Conservation (phyloP, 2,888 invertebrate species). For the Drosophila antonietae region DNA sequence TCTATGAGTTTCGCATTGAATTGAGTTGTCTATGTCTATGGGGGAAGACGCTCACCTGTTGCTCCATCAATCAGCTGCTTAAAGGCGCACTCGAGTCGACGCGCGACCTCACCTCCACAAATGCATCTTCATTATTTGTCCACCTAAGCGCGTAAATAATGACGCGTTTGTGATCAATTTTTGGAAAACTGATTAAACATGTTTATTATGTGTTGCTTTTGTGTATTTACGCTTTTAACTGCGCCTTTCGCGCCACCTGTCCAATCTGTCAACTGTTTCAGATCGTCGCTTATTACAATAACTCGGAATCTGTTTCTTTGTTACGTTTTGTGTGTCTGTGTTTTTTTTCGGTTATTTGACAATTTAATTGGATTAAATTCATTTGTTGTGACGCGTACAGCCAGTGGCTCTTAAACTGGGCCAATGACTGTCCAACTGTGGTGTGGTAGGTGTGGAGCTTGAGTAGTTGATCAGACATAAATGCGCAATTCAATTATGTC, state of each 20-base stretch:
- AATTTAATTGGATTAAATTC: slow-evolving; percentile 63
- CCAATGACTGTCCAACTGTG: slow-evolving; percentile 19
- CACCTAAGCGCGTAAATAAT: slow-evolving; percentile 57
- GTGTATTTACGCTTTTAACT: slow-evolving; percentile 28
- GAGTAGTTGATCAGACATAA: neutral
- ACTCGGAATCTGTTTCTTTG: slow-evolving; percentile 20
- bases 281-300: slow-evolving; percentile 11
- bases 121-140: slow-evolving; percentile 29
- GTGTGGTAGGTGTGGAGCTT: neutral
- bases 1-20: slow-evolving; percentile 57
- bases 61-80: slow-evolving; percentile 43
- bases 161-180: slow-evolving; percentile 34
- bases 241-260: slow-evolving; percentile 40
- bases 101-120: slow-evolving; percentile 13
- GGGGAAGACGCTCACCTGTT: slow-evolving; percentile 27
- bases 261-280: slow-evolving; percentile 54
- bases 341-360: slow-evolving; percentile 26
- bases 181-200: slow-evolving; percentile 35
- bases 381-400: slow-evolving; percentile 44
- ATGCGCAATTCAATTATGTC: neutral
- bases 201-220: slow-evolving; percentile 35
- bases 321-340: slow-evolving; percentile 2
- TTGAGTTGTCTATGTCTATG: slow-evolving; percentile 50
- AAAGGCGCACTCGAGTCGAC: slow-evolving; percentile 43
- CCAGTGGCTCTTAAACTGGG: slow-evolving; percentile 21